phyloP scores from a whole-genome alignment of 2,797 vertebrate genomes.

The Esox masquinongy region DNA sequence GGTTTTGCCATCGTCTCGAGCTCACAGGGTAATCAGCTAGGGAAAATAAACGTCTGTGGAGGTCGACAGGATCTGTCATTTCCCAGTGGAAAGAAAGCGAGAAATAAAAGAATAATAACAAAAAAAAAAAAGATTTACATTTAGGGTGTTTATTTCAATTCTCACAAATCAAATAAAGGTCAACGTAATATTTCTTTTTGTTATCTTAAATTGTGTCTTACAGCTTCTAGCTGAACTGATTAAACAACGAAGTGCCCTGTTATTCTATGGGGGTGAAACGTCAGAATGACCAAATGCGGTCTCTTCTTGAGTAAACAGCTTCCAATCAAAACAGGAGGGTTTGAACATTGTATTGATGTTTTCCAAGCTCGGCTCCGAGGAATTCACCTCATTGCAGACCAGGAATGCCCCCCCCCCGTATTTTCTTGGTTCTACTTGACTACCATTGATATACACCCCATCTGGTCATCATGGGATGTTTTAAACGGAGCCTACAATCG shows the following conservation, averaged over 20 bases:
- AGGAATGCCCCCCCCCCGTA: conserved; percentile 64
- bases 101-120: conserved; percentile 11
- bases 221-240: conserved; percentile 42
- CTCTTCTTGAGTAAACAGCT: conserved; percentile 59
- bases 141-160: conserved; percentile 30
- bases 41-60: conserved; percentile 75
- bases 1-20: conserved; percentile 5
- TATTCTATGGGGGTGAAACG: conserved; percentile 32
- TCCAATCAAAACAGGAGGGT: conserved; percentile 57
- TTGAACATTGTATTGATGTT: conserved; percentile 35
- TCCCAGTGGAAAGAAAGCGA: conserved; percentile 18
- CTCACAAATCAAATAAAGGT: conserved; percentile 22
- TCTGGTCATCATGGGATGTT: conserved; percentile 64
- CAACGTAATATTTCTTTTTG: not conserved
- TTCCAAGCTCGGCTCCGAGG: conserved; percentile 42
- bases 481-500: conserved; percentile 61
- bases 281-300: conserved; percentile 32
- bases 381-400: conserved; percentile 63
- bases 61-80: conserved; percentile 26
- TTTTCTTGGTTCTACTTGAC: conserved; percentile 73
- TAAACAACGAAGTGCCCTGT: conserved; percentile 47
- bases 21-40: conserved; percentile 70
- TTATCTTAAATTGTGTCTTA: conserved; percentile 31
- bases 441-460: conserved; percentile 71
- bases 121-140: conserved; percentile 12